Evolutionary conservation across 2,797 vertebrate genomes (phyloP), one percentile per base, ranked within the genome.

Genomic region (Amblyraja radiata): DNA sequence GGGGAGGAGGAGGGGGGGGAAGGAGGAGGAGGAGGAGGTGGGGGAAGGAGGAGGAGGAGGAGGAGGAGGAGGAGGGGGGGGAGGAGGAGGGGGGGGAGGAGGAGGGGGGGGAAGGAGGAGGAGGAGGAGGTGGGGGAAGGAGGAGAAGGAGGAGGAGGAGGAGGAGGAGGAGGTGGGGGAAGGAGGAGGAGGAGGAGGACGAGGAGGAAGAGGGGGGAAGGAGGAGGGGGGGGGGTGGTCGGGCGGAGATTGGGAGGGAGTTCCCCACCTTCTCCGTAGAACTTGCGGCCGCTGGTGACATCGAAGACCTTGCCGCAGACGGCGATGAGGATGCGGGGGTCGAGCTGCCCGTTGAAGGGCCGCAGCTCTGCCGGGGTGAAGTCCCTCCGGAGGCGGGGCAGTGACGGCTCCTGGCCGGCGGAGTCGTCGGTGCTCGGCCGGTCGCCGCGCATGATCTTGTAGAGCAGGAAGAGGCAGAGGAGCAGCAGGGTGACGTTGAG

Each of bases 241-340:
- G 14, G 32, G 32, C 9, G 25, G 73, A 25, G 23, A 21, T 6
- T 21, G 73, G n/a, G 9, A 11, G n/a, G 73, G 73, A 0, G 7
- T 10, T 93, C 79, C 95, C 65, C 95, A 99, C 98, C 98, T 93
- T 98, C 98, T 25, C 98, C 98, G 95, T 99, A 99, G 95, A 99
- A 99, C 96, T 97, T 98, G 94, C 97, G 97, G 28, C 97, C 99
- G 80, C 97, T 95, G 61, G 97, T 99, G 93, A 99, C 98, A 95
- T 99, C 98, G 95, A 99, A 99, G 94, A 99, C 98, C 95, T 99
- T 99, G 25, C 97, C 97, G 93, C 97, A 98, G 94, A 99, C 95
- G 93, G 97, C 98, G 97, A 99, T 98, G 90, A 99, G 98, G 94
- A 99, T 99, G 93, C 97, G 95, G 1, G 97, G 97, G 23, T 98